Evolutionary conservation across 2,113 vertebrate genomes (phyloP).

Genomic region (Dissostichus mawsoni): DNA sequence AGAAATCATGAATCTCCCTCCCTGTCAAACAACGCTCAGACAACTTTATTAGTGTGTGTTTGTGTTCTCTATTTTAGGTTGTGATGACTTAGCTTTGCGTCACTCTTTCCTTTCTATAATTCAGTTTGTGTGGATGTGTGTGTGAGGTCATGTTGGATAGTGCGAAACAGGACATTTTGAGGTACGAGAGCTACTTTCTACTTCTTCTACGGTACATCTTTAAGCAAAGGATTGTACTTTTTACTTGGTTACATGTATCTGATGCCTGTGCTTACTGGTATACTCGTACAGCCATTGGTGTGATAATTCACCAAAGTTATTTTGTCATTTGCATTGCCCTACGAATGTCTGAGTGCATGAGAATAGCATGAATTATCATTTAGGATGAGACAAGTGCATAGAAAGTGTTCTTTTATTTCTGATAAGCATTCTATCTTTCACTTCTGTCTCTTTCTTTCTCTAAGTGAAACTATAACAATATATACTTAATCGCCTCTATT

Average conservation of each 20-base stretch:
- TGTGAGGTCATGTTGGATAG: background rate
- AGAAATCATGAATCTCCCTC: conserved; percentile 71
- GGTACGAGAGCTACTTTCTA: background rate
- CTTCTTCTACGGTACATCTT: background rate
- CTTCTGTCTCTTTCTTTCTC: no score
- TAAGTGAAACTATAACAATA: no score
- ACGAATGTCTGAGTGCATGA: no score
- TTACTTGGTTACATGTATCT: background rate
- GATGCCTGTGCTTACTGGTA: no score
- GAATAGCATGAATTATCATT: no score
- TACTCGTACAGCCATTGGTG: no score
- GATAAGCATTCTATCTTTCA: no score
- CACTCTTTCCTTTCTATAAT: conserved; percentile 16
- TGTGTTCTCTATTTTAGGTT: conserved; percentile 16
- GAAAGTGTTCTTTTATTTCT: no score
- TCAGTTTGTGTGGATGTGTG: conserved; percentile 23
- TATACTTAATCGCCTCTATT: no score
- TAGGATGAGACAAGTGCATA: no score
- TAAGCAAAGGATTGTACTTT: background rate
- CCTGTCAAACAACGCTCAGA: conserved; percentile 58
- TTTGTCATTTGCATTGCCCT: no score
- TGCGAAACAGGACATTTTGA: background rate
- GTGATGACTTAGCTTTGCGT: background rate
- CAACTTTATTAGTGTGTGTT: conserved; percentile 48
- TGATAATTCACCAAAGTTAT: no score